Conservation (phyloP, 1,140 invertebrate genomes). For the Drosophila sp. region DNA sequence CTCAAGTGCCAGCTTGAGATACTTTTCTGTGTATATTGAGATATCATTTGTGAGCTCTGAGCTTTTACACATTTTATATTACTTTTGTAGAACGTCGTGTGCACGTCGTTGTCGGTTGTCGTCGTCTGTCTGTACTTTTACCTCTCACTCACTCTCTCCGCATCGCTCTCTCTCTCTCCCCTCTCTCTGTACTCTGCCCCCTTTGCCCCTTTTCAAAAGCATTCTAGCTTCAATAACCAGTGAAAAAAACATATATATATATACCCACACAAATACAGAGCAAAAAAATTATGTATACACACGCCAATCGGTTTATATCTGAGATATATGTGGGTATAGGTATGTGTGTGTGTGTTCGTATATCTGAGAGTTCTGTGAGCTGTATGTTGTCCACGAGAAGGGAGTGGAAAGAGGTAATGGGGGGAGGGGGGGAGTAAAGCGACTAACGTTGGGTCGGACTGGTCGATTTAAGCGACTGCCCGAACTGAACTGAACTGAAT, state of each 20-base stretch:
- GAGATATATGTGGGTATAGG: conserved; percentile 20
- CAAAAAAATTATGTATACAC: conserved; percentile 52
- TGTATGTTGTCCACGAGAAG: not conserved
- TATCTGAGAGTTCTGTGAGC: conserved; percentile 22
- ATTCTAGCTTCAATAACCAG: conserved; percentile 37
- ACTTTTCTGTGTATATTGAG: conserved; percentile 22
- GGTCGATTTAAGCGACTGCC: conserved; percentile 42
- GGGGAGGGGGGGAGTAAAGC: conserved; percentile 12
- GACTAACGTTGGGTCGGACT: conserved; percentile 44
- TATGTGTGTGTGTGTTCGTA: conserved; percentile 24
- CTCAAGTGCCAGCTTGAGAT: conserved; percentile 12
- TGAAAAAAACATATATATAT: conserved; percentile 24
- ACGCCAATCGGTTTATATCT: conserved; percentile 50
- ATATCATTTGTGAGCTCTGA: conserved; percentile 35
- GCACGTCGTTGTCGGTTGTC: conserved; percentile 1
- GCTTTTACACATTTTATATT: conserved; percentile 28
- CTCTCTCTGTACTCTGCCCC: not conserved
- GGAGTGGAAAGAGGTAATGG: not conserved
- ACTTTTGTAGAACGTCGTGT: conserved; percentile 17
- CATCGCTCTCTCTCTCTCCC: not conserved
- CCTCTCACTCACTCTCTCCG: not conserved
- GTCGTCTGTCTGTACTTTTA: conserved; percentile 22
- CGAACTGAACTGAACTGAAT: not conserved
- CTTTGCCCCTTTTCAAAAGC: not conserved
- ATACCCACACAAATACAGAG: conserved; percentile 29